Evolutionary conservation across 2,888 invertebrate species (phyloP).

Genomic region (Galerucella pusilla): DNA sequence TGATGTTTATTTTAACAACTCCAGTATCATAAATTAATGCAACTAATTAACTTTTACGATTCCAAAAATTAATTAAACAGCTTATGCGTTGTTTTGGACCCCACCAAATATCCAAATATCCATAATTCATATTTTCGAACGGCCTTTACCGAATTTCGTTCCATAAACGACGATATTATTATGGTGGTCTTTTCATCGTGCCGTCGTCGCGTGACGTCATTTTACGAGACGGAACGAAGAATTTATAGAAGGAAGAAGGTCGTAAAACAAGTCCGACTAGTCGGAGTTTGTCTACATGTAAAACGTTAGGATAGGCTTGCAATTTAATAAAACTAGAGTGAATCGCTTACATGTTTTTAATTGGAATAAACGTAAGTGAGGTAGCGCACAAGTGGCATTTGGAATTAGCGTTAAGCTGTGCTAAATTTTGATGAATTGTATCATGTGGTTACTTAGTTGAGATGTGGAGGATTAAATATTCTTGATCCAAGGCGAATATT

Average conservation of each 20-base stretch:
- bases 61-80: not conserved
- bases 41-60: not conserved
- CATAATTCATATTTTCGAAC: conserved; percentile 5
- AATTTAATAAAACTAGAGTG: not conserved
- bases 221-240: conserved; percentile 24
- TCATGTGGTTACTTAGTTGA: too few species aligned
- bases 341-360: not conserved
- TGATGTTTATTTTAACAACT: too few species aligned
- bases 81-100: not conserved
- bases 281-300: not conserved
- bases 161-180: conserved; percentile 24
- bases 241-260: not conserved
- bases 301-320: not conserved
- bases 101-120: not conserved
- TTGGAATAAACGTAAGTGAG: not conserved
- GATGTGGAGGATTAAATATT: too few species aligned
- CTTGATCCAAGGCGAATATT: too few species aligned
- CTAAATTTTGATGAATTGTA: too few species aligned
- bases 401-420: too few species aligned
- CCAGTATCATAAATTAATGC: not conserved
- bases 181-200: conserved; percentile 20
- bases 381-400: too few species aligned
- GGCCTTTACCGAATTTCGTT: not conserved
- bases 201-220: conserved; percentile 22
- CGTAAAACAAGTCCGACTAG: not conserved